Base-by-base conservation (phyloP, 2,888 invertebrate species). In the Dolichopus griseipennis region DNA sequence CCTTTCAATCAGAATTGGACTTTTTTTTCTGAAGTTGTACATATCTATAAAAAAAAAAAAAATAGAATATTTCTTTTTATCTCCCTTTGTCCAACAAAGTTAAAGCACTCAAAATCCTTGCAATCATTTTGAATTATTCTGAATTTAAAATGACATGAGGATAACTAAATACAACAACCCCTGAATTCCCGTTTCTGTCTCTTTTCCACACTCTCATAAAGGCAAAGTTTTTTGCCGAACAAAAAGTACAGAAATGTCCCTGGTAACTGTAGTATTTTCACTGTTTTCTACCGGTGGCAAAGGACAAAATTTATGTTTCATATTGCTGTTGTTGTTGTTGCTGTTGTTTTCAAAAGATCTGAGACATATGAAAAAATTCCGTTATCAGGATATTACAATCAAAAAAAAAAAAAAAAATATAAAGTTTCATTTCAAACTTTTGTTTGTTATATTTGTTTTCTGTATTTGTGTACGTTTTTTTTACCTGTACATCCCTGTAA, bases 321-420 rank as follows among this genome's bases (percentile, higher is more conserved):
- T n/a, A n/a, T n/a, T n/a, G n/a, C n/a, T 37, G 37, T 37, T 37
- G 4, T 37, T 37, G 8, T 37, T 37, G 4, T 37, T 37, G 1
- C 8, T 37, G 4, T 37, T 7, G 3, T 37, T 10, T 37, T 52
- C 18, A 1, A 52, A 52, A 18, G 52, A 52, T 52, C 52, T 52
- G 5, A 52, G 52, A 52, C 52, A 52, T 52, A 52, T 52, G 52
- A 52, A 52, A 52, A 43, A 18, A 6, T 18, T 12, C 52, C 15
- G 52, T 52, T 52, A 52, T 52, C 52, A 52, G 52, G n/a, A 52
- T 52, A 52, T 52, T 52, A 52, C 18, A 52, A 52, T 52, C 52
- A 52, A 52, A 52, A 52, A 52, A n/a, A n/a, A n/a, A n/a, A n/a
- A n/a, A n/a, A n/a, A n/a, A n/a, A n/a, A n/a, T n/a, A n/a, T n/a